A percentile compares a stretch with the other conserved stretches of the same genome.
Conservation (phyloP, 2,113 vertebrate species). For the Mirza zaza region DNA sequence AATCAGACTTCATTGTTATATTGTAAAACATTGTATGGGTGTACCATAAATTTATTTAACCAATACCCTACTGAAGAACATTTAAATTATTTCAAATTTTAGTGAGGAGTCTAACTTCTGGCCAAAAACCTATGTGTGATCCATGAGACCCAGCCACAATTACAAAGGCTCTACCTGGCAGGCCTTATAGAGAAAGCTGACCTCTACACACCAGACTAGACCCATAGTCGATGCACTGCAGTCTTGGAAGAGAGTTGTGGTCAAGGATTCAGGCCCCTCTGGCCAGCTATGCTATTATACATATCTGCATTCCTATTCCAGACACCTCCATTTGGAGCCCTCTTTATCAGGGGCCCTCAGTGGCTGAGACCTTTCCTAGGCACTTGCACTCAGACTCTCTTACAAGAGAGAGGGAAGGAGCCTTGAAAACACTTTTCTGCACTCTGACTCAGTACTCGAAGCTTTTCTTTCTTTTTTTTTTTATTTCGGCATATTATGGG, state of each 20-base stretch:
- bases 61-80: background rate
- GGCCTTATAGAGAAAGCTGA: background rate
- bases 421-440: background rate
- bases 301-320: background rate
- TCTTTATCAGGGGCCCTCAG: background rate
- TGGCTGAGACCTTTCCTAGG: background rate
- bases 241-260: background rate
- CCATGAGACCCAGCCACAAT: background rate
- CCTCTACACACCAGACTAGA: background rate
- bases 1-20: background rate
- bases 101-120: background rate
- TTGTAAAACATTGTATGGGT: background rate
- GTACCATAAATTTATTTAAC: background rate
- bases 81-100: slow-evolving; percentile 34
- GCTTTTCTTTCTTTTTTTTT: too few relatives aligned
- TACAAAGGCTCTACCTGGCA: background rate
- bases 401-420: background rate
- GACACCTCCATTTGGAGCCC: background rate
- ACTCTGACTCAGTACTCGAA: background rate
- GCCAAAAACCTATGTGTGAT: background rate
- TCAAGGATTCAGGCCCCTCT: background rate
- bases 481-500: too few relatives aligned
- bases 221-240: background rate
- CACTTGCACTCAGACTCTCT: background rate
- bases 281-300: background rate